Evolutionary conservation across 2,888 invertebrate species (phyloP).

Genomic region (Thecocarcelia acutangulata): DNA sequence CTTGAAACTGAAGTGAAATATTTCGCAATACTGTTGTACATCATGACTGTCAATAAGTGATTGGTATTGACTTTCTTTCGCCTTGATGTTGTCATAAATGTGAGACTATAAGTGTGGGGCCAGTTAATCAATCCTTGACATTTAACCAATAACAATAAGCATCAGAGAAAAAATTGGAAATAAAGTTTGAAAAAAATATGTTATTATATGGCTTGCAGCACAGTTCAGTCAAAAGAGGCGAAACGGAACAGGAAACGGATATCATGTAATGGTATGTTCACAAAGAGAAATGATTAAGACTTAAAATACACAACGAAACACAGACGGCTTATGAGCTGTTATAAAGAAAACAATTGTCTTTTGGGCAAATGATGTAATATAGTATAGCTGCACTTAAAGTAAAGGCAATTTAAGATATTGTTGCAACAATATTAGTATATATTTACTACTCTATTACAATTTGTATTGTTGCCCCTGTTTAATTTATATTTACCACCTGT

Average conservation of each 20-base stretch:
- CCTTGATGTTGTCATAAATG: conserved; percentile 3
- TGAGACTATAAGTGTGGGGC: background rate
- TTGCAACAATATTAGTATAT: no score
- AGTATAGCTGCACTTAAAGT: no score
- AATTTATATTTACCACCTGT: no score
- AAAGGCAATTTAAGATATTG: no score
- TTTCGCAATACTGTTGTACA: background rate
- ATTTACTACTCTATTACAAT: no score
- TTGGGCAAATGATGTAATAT: no score
- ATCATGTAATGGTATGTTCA: conserved; percentile 50
- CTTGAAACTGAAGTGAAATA: background rate
- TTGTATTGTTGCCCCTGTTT: no score
- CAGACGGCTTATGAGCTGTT: background rate
- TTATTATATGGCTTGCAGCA: background rate
- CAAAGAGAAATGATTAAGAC: conserved; percentile 47
- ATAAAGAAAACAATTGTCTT: no score
- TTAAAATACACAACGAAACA: conserved; percentile 3
- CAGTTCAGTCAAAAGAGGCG: background rate
- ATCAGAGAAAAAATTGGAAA: background rate
- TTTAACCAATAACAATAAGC: conserved; percentile 22
- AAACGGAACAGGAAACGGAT: conserved; percentile 51
- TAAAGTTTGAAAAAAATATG: background rate
- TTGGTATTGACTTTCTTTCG: background rate
- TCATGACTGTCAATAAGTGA: conserved; percentile 25
- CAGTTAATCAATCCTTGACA: conserved; percentile 41